Conservation (phyloP, 2,797 vertebrate genomes). For the Sebastes paucispinis region DNA sequence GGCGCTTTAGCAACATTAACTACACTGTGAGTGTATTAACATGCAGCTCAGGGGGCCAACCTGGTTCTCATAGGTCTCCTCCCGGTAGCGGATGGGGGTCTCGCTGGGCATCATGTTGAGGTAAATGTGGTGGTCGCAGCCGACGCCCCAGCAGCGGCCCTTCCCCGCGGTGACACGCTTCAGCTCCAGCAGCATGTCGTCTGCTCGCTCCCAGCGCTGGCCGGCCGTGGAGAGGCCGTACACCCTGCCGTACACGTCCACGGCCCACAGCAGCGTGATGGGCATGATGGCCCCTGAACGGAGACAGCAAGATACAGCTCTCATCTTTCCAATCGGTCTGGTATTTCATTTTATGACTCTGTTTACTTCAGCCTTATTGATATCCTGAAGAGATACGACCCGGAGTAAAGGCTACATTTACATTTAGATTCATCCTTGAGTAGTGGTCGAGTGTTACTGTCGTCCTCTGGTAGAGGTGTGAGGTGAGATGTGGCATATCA, state of each 20-base stretch:
- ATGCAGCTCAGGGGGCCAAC: constrained; percentile 59
- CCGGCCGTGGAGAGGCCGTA: constrained; percentile 89
- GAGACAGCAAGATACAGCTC: neutral
- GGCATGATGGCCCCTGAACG: constrained; percentile 82
- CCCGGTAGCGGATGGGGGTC: constrained; percentile 88
- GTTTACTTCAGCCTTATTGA: constrained; percentile 1
- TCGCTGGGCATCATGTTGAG: constrained; percentile 89
- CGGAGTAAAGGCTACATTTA: neutral
- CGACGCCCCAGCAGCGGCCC: constrained; percentile 94
- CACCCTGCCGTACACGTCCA: constrained; percentile 93
- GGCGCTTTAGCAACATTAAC: rapidly evolving
- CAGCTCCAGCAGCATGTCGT: constrained; percentile 89
- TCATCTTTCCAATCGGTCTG: neutral
- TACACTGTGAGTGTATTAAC: rapidly evolving
- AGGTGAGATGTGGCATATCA: neutral
- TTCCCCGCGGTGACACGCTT: constrained; percentile 88
- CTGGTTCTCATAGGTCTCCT: constrained; percentile 98
- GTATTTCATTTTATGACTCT: neutral
- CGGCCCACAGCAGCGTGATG: constrained; percentile 90
- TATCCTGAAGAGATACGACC: neutral
- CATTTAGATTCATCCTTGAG: neutral
- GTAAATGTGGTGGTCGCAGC: constrained; percentile 93
- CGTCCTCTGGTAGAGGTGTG: neutral
- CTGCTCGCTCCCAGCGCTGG: constrained; percentile 89
- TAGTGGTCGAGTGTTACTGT: neutral